Percentiles rank a stretch among this genome's conserved stretches.
Evolutionary conservation across 2,888 invertebrate genomes (phyloP).

Genomic region (Ptilodon capucinus): DNA sequence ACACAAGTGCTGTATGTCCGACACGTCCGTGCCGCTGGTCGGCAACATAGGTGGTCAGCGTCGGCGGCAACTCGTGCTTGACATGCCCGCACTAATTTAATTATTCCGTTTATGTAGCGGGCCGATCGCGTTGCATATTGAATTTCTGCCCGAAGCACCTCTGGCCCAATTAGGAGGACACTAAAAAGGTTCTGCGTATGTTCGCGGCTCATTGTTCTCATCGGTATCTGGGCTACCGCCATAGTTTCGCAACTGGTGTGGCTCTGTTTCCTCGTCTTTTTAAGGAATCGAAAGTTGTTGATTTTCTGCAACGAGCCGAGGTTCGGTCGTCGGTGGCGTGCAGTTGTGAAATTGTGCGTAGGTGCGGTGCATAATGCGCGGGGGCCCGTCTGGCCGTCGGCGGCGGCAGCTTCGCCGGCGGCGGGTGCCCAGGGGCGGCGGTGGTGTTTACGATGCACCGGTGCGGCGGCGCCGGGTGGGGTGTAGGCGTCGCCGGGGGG

Average conservation of each 20-base stretch:
- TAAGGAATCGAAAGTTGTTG: conserved; percentile 79
- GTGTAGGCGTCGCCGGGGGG: conserved; percentile 82
- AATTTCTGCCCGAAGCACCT: conserved; percentile 67
- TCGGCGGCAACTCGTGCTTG: conserved; percentile 51
- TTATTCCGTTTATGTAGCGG: conserved; percentile 75
- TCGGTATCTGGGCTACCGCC: conserved; percentile 68
- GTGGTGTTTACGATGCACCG: conserved; percentile 74
- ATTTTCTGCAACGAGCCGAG: conserved; percentile 58
- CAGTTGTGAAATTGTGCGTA: conserved; percentile 75
- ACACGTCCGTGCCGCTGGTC: conserved; percentile 2
- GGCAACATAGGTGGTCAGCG: conserved; percentile 50
- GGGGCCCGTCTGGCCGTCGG: conserved; percentile 68
- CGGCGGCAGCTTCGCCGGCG: conserved; percentile 41
- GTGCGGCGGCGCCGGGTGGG: conserved; percentile 72
- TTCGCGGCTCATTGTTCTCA: conserved; percentile 74
- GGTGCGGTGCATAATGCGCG: conserved; percentile 71
- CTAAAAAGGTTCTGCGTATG: conserved; percentile 73
- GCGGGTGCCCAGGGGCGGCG: conserved; percentile 67
- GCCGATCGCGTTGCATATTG: conserved; percentile 75
- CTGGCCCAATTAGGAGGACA: conserved; percentile 75
- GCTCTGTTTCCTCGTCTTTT: conserved; percentile 71
- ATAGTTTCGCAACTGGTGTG: conserved; percentile 61
- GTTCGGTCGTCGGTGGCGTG: conserved; percentile 37
- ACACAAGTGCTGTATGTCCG: neutral
- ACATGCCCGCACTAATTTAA: conserved; percentile 72